phyloP scores from a whole-genome alignment of 2,113 vertebrate genomes.

The Catharus minimus region DNA sequence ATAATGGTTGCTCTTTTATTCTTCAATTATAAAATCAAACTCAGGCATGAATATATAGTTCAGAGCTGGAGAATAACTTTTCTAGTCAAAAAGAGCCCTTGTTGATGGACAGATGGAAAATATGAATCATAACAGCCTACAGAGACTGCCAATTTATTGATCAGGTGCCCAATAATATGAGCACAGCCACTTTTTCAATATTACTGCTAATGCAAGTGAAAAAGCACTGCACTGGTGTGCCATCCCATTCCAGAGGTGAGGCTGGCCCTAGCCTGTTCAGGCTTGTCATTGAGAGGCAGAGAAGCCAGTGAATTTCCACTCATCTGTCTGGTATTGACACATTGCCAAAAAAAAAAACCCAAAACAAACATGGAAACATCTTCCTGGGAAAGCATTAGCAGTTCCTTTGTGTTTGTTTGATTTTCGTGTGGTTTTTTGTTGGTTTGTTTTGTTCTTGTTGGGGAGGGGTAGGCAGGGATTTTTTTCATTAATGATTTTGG shows the following conservation, averaged over 20 bases:
- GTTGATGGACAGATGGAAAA: neutral
- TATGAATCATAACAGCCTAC: neutral
- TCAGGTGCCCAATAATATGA: neutral
- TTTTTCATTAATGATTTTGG: neutral
- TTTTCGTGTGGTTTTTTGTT: neutral
- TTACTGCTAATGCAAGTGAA: neutral
- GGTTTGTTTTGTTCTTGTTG: neutral
- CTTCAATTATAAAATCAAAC: neutral
- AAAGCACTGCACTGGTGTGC: neutral
- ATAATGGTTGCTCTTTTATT: neutral
- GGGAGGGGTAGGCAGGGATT: accelerated
- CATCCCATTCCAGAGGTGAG: neutral
- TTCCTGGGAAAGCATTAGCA: neutral
- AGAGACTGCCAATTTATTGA: neutral
- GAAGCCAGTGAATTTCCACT: neutral
- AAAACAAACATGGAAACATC: neutral
- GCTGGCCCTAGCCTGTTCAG: neutral
- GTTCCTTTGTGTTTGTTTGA: neutral
- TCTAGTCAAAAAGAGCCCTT: neutral
- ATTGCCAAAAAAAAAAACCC: neutral
- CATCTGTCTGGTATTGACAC: neutral
- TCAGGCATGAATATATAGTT: neutral
- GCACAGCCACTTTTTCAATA: neutral
- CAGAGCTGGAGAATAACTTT: neutral
- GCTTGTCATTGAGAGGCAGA: neutral